Base-by-base conservation (phyloP, 2,113 vertebrate genomes). In the Oryzias melastigma region DNA sequence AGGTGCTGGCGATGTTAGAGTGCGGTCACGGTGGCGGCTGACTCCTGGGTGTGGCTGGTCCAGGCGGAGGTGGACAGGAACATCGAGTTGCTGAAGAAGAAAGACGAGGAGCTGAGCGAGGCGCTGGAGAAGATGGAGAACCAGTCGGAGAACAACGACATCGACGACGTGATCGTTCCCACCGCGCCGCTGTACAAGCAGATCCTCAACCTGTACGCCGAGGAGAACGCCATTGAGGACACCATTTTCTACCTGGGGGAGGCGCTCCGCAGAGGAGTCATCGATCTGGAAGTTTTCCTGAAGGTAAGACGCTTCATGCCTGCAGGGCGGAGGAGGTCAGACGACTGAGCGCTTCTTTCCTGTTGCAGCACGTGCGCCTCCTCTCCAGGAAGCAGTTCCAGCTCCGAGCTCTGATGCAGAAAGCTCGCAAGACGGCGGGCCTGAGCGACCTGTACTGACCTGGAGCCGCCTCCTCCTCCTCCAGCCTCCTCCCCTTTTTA, bases 161-260 rank as follows among this genome's bases (percentile, higher is more conserved):
- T 99, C 44, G 97, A 99, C 72, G 97, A 99, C 58, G 95, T 98
- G 80, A 98, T 99, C 71, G 94, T 99, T 68, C 96, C 97, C 42
- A 99, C 96, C 0, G 97, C 97, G 18, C 97, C 97, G 0, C 94
- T 99, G 17, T 99, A 99, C 89, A 98, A 97, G 87, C 97, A 99
- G 91, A 99, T 99, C 78, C 87, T 99, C 58, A 98, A 98, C 88
- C 92, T 99, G 43, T 99, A 99, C 27, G 96, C 97, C 41, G 97
- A 99, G 71, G 97, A 99, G 85, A 99, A 99, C 52, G 97, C 97
- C 58, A 99, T 98, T 71, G 97, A 99, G 87, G 97, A 99, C 85
- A 99, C 97, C 52, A 99, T 99, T 77, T 99, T 99, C 88, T 99
- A 99, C 80, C 90, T 99, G 77, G 97, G 97, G 69, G 97, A 99